These are phyloP conservation scores for Drosophila neonasuta DNA, from an alignment of 2,888 invertebrate species.

Conservation along the genomic window DNA sequence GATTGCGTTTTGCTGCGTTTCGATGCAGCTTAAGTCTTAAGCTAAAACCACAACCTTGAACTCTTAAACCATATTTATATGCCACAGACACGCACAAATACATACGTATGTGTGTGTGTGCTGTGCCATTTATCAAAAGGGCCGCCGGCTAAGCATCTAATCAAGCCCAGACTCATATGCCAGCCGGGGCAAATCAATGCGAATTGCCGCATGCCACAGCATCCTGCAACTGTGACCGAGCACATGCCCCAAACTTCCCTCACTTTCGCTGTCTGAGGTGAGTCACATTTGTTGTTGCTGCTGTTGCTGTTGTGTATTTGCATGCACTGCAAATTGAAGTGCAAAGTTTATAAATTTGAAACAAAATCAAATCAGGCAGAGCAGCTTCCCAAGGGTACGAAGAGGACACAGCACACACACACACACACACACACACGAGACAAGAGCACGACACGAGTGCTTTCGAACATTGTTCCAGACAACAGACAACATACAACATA, in stretches of 20 bases:
- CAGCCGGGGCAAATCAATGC: constrained; percentile 66
- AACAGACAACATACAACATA: constrained; percentile 8
- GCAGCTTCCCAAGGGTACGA: background rate
- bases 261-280: constrained; percentile 7
- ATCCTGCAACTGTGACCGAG: constrained; percentile 60
- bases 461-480: constrained; percentile 2
- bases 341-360: constrained; percentile 62
- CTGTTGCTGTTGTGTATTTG: constrained; percentile 45
- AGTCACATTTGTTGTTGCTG: constrained; percentile 1
- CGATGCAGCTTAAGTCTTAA: constrained; percentile 34
- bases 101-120: constrained; percentile 7
- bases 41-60: constrained; percentile 49
- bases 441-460: background rate
- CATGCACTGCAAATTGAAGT: constrained; percentile 74
- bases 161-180: constrained; percentile 67
- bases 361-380: constrained; percentile 34
- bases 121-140: constrained; percentile 62
- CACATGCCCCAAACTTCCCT: background rate
- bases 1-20: constrained; percentile 49
- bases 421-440: too few species aligned
- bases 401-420: background rate
- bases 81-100: constrained; percentile 35
- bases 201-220: constrained; percentile 52
- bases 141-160: constrained; percentile 61
- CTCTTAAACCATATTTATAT: constrained; percentile 59